Evolutionary conservation across 1,140 invertebrate species (phyloP), one percentile per base, ranked within the genome.

Genomic region (Scaptomyza pallida): DNA sequence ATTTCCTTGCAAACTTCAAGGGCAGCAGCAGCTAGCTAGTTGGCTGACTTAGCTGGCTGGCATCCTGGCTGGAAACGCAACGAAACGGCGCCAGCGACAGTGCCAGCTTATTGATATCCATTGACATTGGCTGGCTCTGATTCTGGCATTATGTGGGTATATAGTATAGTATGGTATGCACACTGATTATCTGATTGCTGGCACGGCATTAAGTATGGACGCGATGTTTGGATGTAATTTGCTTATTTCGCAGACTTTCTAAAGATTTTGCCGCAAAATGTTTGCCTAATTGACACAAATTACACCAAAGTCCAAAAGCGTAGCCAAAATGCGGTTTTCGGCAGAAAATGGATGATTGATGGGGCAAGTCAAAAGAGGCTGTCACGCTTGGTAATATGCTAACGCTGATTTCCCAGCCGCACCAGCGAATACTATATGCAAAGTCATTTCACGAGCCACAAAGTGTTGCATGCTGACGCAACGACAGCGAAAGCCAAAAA

Each of bases 251-350:
- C 48, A 41, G 52, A 50, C 45, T 70, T 68, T 54, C 23, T 19
- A 15, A 40, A 26, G 26, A 9, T 13, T 30, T 9, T 16, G 21
- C 23, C 23, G 41, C 77, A 64, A 43, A 79, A 70, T 68, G 69
- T 86, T 86, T 86, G 64, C 55, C 73, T 88, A 85, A 85, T 85
- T 85, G 81, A 74, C 69, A 77, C 57, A 81, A 85, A 85, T 85
- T 77, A 88, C 59, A 78, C 26, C 50, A 63, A 77, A 67, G 44
- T 56, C 63, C n/a, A 30, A 45, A 50, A 41, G 16, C 57, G 13
- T 23, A 47, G 48, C 74, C 74, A 63, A 37, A 37, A 37, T 37
- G 33, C 33, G 2, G n/a, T 51, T 80, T 76, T 63, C 72, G 68
- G 73, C 35, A 26, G n/a, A 56, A 60, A 79, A 76, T 75, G 81